Conservation (phyloP, 2,797 vertebrate species). For the Phrynocephalus vlangalii region DNA sequence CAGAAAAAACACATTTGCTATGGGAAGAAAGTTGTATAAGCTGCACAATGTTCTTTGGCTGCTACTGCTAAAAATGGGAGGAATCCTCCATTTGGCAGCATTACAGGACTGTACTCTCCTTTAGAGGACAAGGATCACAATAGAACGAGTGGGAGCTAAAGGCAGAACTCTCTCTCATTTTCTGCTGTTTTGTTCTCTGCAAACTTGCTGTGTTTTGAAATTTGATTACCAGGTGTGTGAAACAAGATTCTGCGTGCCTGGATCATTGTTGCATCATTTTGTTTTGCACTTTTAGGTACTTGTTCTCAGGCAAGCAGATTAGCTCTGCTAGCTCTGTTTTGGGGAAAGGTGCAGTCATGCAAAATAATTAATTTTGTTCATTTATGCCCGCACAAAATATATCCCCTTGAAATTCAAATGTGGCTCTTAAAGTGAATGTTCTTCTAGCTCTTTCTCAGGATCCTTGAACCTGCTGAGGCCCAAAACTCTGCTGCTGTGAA, state of each 20-base stretch:
- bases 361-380: not conserved
- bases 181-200: conserved; percentile 19
- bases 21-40: not conserved
- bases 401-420: conserved; percentile 28
- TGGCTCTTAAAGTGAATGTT: conserved; percentile 39
- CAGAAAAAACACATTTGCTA: not conserved
- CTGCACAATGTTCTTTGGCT: not conserved
- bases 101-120: not conserved
- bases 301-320: conserved; percentile 67
- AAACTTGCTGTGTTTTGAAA: conserved; percentile 49
- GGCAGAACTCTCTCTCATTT: conserved; percentile 32
- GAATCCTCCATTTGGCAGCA: not conserved
- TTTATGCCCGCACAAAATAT: conserved; percentile 33
- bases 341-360: not conserved
- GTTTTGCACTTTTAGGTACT: conserved; percentile 68
- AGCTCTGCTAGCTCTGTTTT: conserved; percentile 52
- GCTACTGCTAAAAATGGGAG: not conserved
- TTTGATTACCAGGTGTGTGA: conserved; percentile 6
- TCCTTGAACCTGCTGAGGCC: not conserved
- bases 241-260: conserved; percentile 70
- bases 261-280: conserved; percentile 61
- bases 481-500: not conserved
- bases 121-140: not conserved
- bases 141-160: not conserved
- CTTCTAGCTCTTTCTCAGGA: not conserved